Evolutionary conservation across 2,888 invertebrate genomes (phyloP).

Genomic region (Callimorpha dominula): DNA sequence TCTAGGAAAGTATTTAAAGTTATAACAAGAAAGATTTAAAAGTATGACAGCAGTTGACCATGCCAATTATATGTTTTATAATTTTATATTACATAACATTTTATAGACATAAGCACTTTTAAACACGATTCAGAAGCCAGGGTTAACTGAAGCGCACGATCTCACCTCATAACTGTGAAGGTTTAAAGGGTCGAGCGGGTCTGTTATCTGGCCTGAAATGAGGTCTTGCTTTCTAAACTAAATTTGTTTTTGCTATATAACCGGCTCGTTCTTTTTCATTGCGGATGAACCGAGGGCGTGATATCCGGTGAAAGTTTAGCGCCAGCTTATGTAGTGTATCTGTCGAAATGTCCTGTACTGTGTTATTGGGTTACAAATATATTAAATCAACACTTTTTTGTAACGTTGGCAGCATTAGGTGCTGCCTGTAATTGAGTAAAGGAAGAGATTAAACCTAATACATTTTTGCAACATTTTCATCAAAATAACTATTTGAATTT

Average conservation of each 20-base stretch:
- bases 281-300: constrained; percentile 9
- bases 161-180: constrained; percentile 44
- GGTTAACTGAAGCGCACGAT: constrained; percentile 32
- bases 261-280: constrained; percentile 6
- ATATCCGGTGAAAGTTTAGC: constrained; percentile 6
- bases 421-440: background rate
- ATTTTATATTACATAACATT: background rate
- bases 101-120: constrained; percentile 1
- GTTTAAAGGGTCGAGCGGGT: constrained; percentile 37
- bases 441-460: background rate
- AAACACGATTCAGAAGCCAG: constrained; percentile 27
- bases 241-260: constrained; percentile 15
- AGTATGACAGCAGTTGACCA: background rate
- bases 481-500: background rate
- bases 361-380: background rate
- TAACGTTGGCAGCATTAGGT: background rate
- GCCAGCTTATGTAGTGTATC: background rate
- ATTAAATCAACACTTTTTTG: background rate
- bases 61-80: background rate
- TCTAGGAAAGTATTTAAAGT: too few species aligned
- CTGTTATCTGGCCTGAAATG: constrained; percentile 33
- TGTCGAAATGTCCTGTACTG: background rate
- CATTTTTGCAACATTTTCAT: background rate
- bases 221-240: constrained; percentile 24
- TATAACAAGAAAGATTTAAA: too few species aligned